Conservation (phyloP, 1,140 invertebrate species). For the Berghia stephanieae region DNA sequence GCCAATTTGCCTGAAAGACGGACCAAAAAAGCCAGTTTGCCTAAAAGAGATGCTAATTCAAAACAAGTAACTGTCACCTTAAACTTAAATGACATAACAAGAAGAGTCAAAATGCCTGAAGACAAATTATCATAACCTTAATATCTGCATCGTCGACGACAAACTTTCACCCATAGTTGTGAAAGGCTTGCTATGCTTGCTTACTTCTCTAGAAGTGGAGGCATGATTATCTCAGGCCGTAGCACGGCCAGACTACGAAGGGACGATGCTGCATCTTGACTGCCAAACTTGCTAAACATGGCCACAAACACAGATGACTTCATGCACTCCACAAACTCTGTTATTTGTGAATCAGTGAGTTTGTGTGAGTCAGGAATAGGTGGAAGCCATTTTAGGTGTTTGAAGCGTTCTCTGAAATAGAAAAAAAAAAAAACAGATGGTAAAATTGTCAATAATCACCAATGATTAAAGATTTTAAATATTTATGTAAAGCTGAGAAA, state of each 20-base stretch:
- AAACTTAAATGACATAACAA: no score
- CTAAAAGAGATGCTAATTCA: no score
- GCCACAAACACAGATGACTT: constrained; percentile 76
- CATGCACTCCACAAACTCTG: constrained; percentile 81
- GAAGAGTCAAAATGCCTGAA: no score
- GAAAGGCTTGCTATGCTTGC: no score
- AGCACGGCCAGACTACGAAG: constrained; percentile 81
- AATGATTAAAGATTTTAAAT: background rate
- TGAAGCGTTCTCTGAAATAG: constrained; percentile 73
- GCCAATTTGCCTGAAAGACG: no score
- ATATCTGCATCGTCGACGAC: no score
- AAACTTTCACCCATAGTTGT: no score
- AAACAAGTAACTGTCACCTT: no score
- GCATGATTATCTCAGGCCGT: constrained; percentile 84
- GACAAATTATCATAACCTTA: no score
- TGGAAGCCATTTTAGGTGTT: constrained; percentile 74
- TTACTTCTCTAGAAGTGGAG: constrained; percentile 81
- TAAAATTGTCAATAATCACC: background rate
- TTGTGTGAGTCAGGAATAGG: constrained; percentile 74
- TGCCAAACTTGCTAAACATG: constrained; percentile 80
- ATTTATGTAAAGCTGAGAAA: background rate
- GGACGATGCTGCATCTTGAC: constrained; percentile 74
- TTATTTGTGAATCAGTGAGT: constrained; percentile 83
- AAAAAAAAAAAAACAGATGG: background rate
- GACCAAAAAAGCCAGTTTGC: no score